phyloP scores from a whole-genome alignment of 2,113 vertebrate species.

The Peromyscus californicus region DNA sequence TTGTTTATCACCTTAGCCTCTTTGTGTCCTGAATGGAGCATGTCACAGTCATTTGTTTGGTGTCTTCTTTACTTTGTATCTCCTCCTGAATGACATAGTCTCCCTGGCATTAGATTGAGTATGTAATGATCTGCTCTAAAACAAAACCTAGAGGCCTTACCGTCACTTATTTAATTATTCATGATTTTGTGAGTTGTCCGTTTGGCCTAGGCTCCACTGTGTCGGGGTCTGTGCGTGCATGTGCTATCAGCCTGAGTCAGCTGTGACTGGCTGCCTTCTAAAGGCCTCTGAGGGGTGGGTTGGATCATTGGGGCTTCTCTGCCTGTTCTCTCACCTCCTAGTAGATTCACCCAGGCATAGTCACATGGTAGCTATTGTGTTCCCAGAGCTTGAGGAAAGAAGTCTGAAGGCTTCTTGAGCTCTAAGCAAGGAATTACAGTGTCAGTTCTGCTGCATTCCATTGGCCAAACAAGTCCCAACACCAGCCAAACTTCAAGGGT shows the following conservation, averaged over 20 bases:
- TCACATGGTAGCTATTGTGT: neutral
- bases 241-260: neutral
- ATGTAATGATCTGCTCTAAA: neutral
- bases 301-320: neutral
- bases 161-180: constrained; percentile 37
- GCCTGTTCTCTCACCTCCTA: neutral
- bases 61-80: constrained; percentile 34
- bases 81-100: neutral
- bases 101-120: constrained; percentile 15
- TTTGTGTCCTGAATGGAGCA: constrained; percentile 1
- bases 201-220: neutral
- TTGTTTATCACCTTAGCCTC: neutral
- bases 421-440: neutral
- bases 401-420: neutral
- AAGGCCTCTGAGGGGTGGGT: neutral
- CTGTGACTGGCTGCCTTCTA: neutral
- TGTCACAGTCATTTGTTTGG: neutral
- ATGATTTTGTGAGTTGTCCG: neutral
- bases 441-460: neutral
- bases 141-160: neutral
- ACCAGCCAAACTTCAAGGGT: neutral
- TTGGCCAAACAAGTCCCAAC: constrained; percentile 35
- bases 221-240: neutral
- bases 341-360: neutral
- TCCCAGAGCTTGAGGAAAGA: neutral